These are phyloP conservation scores for Sepioteuthis lessoniana DNA, from an alignment of 2,888 invertebrate genomes.

Conservation along the genomic window DNA sequence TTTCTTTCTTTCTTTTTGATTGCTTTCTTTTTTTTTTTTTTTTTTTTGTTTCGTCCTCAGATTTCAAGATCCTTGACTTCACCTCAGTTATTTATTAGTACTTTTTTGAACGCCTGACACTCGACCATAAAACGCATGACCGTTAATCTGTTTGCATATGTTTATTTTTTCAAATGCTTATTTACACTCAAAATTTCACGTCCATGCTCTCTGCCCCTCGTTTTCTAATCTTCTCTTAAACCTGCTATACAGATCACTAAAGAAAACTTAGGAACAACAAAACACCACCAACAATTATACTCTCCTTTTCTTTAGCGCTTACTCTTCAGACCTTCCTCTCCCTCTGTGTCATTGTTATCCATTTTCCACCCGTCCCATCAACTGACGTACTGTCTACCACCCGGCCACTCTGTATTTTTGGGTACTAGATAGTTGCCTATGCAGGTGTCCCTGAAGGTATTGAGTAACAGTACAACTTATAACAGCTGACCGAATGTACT, in stretches of 20 bases:
- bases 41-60: not conserved
- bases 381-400: not conserved
- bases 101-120: not conserved
- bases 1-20: not conserved
- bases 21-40: not conserved
- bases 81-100: not conserved
- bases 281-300: not conserved
- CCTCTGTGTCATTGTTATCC: not conserved
- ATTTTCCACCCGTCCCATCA: not conserved
- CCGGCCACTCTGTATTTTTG: not conserved
- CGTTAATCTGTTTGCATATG: constrained; percentile 33
- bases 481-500: constrained; percentile 12
- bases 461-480: not conserved
- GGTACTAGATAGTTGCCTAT: not conserved
- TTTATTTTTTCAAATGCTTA: constrained; percentile 33
- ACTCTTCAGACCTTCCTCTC: not conserved
- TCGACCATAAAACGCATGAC: not conserved
- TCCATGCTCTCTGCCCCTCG: not conserved
- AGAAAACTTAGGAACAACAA: not conserved
- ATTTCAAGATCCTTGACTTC: not conserved
- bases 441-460: constrained; percentile 1
- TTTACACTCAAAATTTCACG: not conserved
- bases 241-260: not conserved
- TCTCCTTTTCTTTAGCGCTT: not conserved
- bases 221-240: not conserved